Percentiles rank a stretch among this genome's conserved stretches.
phyloP scores from a whole-genome alignment of 2,888 invertebrate genomes.

The Lasioglossum leucozonium region DNA sequence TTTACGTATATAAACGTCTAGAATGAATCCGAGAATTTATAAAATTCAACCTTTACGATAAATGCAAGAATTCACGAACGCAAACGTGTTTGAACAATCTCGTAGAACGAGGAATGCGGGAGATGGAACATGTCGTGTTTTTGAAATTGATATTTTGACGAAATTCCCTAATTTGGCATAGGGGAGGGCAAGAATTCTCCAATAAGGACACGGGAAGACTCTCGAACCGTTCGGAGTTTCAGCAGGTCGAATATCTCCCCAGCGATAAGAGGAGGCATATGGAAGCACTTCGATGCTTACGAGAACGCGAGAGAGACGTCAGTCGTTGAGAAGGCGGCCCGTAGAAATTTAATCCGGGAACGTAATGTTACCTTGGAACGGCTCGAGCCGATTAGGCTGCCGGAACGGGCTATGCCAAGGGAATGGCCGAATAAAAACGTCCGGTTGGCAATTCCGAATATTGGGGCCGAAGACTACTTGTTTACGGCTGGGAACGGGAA shows the following conservation, averaged over 20 bases:
- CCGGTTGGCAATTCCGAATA: constrained; percentile 69
- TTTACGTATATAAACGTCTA: not conserved
- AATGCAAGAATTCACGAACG: not conserved
- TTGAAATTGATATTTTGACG: not conserved
- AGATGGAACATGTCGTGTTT: not conserved
- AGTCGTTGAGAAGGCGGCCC: constrained; percentile 28
- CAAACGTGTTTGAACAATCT: too few relatives aligned
- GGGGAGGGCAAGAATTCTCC: not conserved
- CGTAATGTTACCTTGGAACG: constrained; percentile 69
- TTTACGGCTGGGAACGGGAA: constrained; percentile 38
- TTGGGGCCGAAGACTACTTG: constrained; percentile 41
- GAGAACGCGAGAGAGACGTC: constrained; percentile 1
- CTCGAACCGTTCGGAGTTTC: not conserved
- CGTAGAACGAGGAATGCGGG: not conserved
- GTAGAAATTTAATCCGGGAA: constrained; percentile 76
- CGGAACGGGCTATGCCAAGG: constrained; percentile 33
- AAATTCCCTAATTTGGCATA: not conserved
- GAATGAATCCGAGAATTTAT: not conserved
- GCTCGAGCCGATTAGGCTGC: constrained; percentile 74
- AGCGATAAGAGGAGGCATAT: constrained; percentile 7
- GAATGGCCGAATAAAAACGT: constrained; percentile 71
- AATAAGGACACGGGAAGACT: not conserved
- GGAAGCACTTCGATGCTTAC: constrained; percentile 1
- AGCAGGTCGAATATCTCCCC: constrained; percentile 8
- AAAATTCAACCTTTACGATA: too few relatives aligned